A percentile compares a stretch with the other conserved stretches of the same genome.
Conservation (phyloP, 1,140 invertebrate genomes). For the Cardiocondyla obscurior region DNA sequence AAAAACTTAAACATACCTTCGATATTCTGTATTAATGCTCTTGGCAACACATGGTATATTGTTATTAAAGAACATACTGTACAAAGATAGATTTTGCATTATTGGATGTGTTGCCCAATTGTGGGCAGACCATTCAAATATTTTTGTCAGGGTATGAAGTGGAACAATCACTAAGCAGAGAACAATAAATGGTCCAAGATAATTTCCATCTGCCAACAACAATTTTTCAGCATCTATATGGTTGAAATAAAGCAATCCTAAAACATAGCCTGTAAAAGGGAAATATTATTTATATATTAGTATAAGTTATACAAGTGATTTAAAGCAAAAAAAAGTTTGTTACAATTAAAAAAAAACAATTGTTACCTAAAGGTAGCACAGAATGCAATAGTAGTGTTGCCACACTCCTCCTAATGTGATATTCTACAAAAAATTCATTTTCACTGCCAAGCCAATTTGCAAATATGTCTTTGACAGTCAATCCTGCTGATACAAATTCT, state of each 20-base stretch:
- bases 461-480: conserved; percentile 89
- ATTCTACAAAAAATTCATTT: conserved; percentile 88
- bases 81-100: conserved; percentile 86
- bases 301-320: not conserved
- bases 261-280: conserved; percentile 85
- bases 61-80: conserved; percentile 86
- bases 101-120: conserved; percentile 91
- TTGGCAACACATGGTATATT: conserved; percentile 88
- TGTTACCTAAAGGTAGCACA: conserved; percentile 86
- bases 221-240: conserved; percentile 81
- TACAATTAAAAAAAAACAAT: not conserved
- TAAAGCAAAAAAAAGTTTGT: not conserved
- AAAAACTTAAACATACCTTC: conserved; percentile 83
- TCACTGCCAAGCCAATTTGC: conserved; percentile 87
- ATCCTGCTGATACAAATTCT: conserved; percentile 89
- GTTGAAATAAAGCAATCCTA: conserved; percentile 84
- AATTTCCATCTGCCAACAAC: conserved; percentile 76
- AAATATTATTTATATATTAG: not conserved
- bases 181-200: conserved; percentile 78
- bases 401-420: conserved; percentile 88
- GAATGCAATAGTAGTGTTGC: conserved; percentile 88
- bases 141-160: conserved; percentile 77
- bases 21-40: conserved; percentile 91
- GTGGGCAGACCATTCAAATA: conserved; percentile 88
- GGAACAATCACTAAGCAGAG: conserved; percentile 79